phyloP scores from a whole-genome alignment of 2,888 invertebrate genomes.

The Colostygia pectinataria region DNA sequence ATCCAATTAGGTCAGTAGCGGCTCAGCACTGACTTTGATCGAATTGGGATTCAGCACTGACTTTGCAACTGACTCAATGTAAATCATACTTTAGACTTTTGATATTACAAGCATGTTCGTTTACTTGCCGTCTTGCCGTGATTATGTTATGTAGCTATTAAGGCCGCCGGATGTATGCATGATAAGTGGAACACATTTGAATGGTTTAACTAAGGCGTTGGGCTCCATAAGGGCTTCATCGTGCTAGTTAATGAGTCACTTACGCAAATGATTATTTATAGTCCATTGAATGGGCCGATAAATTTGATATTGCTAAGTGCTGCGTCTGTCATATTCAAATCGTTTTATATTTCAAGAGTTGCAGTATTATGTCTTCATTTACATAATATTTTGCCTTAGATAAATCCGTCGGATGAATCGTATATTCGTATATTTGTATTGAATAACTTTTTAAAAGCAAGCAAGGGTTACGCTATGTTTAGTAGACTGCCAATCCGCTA shows the following conservation, averaged over 20 bases:
- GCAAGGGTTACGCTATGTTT: no score
- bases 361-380: slow-evolving; percentile 7
- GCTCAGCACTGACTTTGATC: no score
- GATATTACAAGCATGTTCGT: slow-evolving; percentile 22
- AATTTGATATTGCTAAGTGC: slow-evolving; percentile 24
- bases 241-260: slow-evolving; percentile 32
- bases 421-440: no score
- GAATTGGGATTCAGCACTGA: no score
- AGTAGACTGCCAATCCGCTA: no score
- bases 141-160: slow-evolving; percentile 52
- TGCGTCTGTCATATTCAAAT: slow-evolving; percentile 20
- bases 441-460: no score
- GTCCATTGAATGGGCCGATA: slow-evolving; percentile 20
- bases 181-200: slow-evolving; percentile 58
- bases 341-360: slow-evolving; percentile 13
- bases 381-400: background rate
- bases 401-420: no score
- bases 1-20: no score
- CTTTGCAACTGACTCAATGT: no score
- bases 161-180: slow-evolving; percentile 61
- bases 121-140: slow-evolving; percentile 36
- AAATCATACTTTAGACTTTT: background rate
- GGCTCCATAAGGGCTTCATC: slow-evolving; percentile 39
- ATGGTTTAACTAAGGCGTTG: slow-evolving; percentile 46
- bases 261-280: slow-evolving; percentile 29